Conservation (phyloP, 2,888 invertebrate genomes). For the Pollenia labialis region DNA sequence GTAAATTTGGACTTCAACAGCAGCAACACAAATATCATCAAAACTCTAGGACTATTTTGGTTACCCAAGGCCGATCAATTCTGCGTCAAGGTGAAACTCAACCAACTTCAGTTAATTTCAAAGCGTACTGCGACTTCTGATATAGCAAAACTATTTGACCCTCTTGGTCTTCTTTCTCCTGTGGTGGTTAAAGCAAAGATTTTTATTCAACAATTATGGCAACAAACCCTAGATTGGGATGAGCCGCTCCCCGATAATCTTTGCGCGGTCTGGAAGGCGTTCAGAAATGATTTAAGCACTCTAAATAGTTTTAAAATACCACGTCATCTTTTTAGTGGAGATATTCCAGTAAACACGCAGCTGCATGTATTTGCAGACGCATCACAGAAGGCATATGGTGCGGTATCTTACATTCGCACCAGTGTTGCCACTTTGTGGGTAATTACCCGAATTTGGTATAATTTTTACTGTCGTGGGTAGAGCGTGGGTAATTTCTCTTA, state of each 20-base stretch:
- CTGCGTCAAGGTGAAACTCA: not conserved
- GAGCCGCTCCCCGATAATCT: not conserved
- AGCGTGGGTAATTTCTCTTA: no score
- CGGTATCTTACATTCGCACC: no score
- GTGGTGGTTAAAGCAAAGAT: no score
- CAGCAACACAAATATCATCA: not conserved
- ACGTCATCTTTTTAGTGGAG: not conserved
- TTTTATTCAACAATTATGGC: not conserved
- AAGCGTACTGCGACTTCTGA: no score
- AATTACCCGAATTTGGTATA: no score
- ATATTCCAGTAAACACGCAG: not conserved
- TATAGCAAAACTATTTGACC: no score
- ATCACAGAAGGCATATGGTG: not conserved
- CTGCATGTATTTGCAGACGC: not conserved
- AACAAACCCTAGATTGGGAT: not conserved
- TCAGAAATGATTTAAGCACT: not conserved
- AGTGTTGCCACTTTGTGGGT: no score
- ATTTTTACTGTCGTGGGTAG: no score
- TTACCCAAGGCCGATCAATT: not conserved
- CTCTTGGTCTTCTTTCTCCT: no score
- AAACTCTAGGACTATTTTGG: not conserved
- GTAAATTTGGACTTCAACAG: not conserved
- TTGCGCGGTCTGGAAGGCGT: no score
- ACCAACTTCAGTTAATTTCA: no score
- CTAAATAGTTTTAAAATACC: not conserved